Percentiles rank a stretch among this genome's conserved stretches.
Conservation (phyloP, 2,888 invertebrate species). For the Philereme transversata region DNA sequence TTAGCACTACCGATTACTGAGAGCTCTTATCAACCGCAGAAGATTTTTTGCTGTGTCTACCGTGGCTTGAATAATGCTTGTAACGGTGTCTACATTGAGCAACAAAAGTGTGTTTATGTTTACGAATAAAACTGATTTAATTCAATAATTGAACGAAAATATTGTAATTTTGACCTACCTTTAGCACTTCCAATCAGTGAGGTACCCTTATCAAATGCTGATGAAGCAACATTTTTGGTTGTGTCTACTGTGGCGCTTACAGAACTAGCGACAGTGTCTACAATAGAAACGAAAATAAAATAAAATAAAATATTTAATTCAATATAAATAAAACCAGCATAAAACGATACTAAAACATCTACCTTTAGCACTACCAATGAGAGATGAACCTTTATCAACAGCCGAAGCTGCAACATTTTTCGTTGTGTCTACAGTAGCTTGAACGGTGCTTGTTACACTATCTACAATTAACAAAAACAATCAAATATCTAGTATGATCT, state of each 20-base stretch:
- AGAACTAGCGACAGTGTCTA: constrained; percentile 44
- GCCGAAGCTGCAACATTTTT: constrained; percentile 46
- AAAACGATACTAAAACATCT: constrained; percentile 11
- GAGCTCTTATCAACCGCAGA: constrained; percentile 47
- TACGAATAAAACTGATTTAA: too few species aligned
- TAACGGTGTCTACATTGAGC: constrained; percentile 15
- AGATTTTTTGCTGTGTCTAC: constrained; percentile 47
- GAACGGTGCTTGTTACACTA: constrained; percentile 33
- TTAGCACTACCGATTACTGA: constrained; percentile 52
- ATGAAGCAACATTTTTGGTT: constrained; percentile 48
- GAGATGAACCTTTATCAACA: constrained; percentile 45
- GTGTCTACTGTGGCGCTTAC: constrained; percentile 46
- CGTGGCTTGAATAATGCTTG: constrained; percentile 37
- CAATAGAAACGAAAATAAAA: background rate
- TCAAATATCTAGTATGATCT: background rate
- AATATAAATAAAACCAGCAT: background rate
- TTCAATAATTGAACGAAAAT: background rate
- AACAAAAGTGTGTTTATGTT: background rate
- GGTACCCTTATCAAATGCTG: constrained; percentile 52
- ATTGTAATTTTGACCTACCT: constrained; percentile 39
- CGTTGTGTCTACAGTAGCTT: constrained; percentile 43
- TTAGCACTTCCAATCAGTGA: constrained; percentile 52
- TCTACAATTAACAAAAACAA: background rate
- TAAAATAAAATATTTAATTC: background rate
- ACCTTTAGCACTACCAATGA: constrained; percentile 58